Evolutionary conservation across 1,140 invertebrate genomes (phyloP), one percentile per base, ranked within the genome.

Genomic region (Octopus bimaculoides): DNA sequence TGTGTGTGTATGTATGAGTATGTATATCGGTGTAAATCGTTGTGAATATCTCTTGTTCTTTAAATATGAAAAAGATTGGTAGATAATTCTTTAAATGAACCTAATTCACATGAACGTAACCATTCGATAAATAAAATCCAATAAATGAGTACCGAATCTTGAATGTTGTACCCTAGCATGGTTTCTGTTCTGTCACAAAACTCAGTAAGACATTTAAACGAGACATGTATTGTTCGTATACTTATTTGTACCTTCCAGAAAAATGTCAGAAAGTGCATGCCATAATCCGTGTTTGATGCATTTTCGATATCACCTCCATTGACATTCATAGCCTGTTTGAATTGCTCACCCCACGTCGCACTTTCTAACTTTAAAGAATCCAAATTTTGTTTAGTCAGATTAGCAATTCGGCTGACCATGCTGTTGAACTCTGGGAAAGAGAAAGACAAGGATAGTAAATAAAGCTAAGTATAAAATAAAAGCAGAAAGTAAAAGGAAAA

Each of bases 291-390:
- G 8, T 83, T 83, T 9, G 92, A 92, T 0, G 93, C 93, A 77
- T 90, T 91, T 77, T 92, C 91, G 5, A 93, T 82, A 83, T 93
- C 92, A 6, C 93, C 93, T 9, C 93, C 93, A 84, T 93, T 93
- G 6, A 93, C 92, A 79, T 91, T 93, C 89, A 93, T 91, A 0
- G 93, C 92, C 69, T 92, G 90, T 73, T 91, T 87, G 77, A 93
- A 91, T 85, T 94, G 93, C 73, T 91, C 88, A 12, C 87, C 86
- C 91, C 92, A 94, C 0, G 92, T 92, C 66, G 92, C 91, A 52
- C 91, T 91, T 75, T 93, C 92, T 5, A 93, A 89, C 83, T 91
- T 84, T 79, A 94, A 87, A 8, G 90, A 89, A 80, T 93, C 92
- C 52, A 93, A 85, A 85, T 93, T 93, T 7, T 91, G 89, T 80